Evolutionary conservation across 2,888 invertebrate species (phyloP).

Genomic region (Periphyllus acericola): DNA sequence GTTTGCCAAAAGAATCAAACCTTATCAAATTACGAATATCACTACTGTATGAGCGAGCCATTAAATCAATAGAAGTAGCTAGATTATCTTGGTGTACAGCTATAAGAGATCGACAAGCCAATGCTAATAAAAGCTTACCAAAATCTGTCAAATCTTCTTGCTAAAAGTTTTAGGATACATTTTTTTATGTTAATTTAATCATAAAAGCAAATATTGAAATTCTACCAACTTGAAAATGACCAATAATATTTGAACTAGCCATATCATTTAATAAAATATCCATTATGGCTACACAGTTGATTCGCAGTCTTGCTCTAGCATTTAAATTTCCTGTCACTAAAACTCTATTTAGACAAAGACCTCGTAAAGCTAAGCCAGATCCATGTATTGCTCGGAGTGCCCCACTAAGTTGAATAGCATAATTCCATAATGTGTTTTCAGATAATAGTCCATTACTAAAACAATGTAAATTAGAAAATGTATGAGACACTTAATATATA

Average conservation of each 20-base stretch:
- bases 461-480: slow-evolving; percentile 11
- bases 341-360: slow-evolving; percentile 92
- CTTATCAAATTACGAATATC: slow-evolving; percentile 94
- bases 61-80: slow-evolving; percentile 86
- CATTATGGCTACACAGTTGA: slow-evolving; percentile 55
- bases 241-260: slow-evolving; percentile 46
- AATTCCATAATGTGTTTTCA: slow-evolving; percentile 93
- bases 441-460: slow-evolving; percentile 77
- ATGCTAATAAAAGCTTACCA: slow-evolving; percentile 88
- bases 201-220: not conserved
- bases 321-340: slow-evolving; percentile 71
- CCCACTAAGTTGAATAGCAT: slow-evolving; percentile 91
- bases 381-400: slow-evolving; percentile 91
- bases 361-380: slow-evolving; percentile 80
- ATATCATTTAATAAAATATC: slow-evolving; percentile 56
- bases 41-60: slow-evolving; percentile 88
- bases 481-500: too few species aligned
- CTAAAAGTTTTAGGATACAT: slow-evolving; percentile 68
- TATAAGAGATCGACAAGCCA: slow-evolving; percentile 92
- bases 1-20: slow-evolving; percentile 70
- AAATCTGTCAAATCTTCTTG: slow-evolving; percentile 93
- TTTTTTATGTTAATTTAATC: not conserved
- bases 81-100: slow-evolving; percentile 89
- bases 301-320: slow-evolving; percentile 46
- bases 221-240: slow-evolving; percentile 55